These are phyloP conservation scores for Acleris sparsana DNA, from an alignment of 2,888 invertebrate species.

Conservation along the genomic window DNA sequence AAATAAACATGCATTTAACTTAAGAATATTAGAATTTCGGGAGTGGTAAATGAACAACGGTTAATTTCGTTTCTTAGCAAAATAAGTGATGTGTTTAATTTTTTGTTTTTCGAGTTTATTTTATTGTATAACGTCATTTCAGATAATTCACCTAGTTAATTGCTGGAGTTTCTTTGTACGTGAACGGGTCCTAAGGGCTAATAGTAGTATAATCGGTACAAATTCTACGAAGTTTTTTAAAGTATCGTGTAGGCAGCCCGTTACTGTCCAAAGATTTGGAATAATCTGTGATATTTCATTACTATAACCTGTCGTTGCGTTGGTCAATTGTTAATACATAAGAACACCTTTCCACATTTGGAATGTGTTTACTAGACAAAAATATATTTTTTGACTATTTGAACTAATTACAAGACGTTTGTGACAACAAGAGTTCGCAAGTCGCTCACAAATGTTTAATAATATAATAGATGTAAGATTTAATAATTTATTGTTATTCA, in stretches of 20 bases:
- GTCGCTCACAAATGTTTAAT: slow-evolving; percentile 77
- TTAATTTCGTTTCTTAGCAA: slow-evolving; percentile 73
- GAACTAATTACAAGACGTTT: slow-evolving; percentile 78
- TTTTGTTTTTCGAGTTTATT: slow-evolving; percentile 66
- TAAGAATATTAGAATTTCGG: slow-evolving; percentile 72
- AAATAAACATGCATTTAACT: slow-evolving; percentile 79
- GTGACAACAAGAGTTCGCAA: slow-evolving; percentile 76
- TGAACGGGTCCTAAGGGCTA: slow-evolving; percentile 74
- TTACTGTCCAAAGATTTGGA: slow-evolving; percentile 83
- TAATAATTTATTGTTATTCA: slow-evolving; percentile 83
- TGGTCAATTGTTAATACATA: slow-evolving; percentile 83
- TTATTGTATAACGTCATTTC: slow-evolving; percentile 69
- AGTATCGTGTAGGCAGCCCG: slow-evolving; percentile 70
- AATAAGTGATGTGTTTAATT: slow-evolving; percentile 69
- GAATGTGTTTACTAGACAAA: slow-evolving; percentile 78
- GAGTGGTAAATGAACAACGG: slow-evolving; percentile 67
- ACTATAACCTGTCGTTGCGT: slow-evolving; percentile 81
- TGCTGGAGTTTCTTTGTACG: slow-evolving; percentile 77
- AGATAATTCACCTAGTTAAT: slow-evolving; percentile 72
- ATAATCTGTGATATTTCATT: slow-evolving; percentile 84
- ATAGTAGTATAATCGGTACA: slow-evolving; percentile 70
- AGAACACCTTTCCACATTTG: slow-evolving; percentile 67
- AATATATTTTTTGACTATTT: slow-evolving; percentile 84
- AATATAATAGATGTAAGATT: slow-evolving; percentile 81
- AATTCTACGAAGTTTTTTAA: slow-evolving; percentile 59